Conservation (phyloP, 2,888 invertebrate species). For the Tryphoninae sp. region DNA sequence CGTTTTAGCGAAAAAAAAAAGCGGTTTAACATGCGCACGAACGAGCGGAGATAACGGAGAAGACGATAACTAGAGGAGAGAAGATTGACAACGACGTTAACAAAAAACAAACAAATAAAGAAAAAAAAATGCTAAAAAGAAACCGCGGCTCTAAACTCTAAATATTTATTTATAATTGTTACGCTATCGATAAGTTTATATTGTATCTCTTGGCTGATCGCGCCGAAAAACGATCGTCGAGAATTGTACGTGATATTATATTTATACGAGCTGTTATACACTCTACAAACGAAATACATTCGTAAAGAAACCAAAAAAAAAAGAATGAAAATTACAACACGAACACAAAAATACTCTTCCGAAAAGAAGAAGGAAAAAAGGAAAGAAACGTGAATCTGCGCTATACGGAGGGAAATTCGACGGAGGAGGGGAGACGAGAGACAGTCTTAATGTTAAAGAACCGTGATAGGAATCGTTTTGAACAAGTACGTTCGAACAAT, state of each 20-base stretch:
- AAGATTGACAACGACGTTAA: constrained; percentile 62
- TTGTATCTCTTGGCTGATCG: constrained; percentile 76
- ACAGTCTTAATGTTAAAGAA: constrained; percentile 15
- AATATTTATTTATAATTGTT: constrained; percentile 78
- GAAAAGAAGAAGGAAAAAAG: constrained; percentile 8
- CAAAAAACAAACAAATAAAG: constrained; percentile 39
- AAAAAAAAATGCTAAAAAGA: constrained; percentile 25
- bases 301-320: constrained; percentile 37
- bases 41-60: constrained; percentile 32
- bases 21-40: constrained; percentile 7
- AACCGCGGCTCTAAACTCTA: constrained; percentile 62
- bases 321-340: constrained; percentile 34
- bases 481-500: not conserved
- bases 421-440: constrained; percentile 50
- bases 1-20: constrained; percentile 10
- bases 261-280: constrained; percentile 77
- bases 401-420: constrained; percentile 50
- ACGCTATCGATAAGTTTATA: constrained; percentile 80
- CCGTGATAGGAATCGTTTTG: not conserved
- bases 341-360: constrained; percentile 54
- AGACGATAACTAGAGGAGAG: constrained; percentile 38
- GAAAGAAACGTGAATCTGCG: constrained; percentile 10
- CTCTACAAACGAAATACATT: constrained; percentile 62
- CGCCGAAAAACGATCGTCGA: constrained; percentile 66
- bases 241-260: constrained; percentile 76